These are phyloP conservation scores for Eupsilia transversa DNA, from an alignment of 2,888 invertebrate species.

Conservation along the genomic window DNA sequence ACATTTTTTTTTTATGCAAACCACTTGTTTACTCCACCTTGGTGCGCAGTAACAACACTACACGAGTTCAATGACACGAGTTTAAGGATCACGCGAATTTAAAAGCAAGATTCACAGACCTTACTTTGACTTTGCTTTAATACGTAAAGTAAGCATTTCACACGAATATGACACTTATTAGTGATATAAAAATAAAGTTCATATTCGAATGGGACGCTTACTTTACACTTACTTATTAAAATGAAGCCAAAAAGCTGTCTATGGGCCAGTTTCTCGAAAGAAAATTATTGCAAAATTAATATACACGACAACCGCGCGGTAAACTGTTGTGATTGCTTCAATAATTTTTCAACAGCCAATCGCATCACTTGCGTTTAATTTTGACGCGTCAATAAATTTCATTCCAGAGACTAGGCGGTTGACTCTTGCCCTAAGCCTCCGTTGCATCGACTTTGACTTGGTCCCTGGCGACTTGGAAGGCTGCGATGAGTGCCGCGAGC, in stretches of 20 bases:
- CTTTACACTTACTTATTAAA: too few species aligned
- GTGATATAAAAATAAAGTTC: neutral
- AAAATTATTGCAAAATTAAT: neutral
- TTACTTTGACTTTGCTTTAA: neutral
- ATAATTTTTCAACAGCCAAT: neutral
- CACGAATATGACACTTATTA: neutral
- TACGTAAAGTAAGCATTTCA: neutral
- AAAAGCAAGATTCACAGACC: neutral
- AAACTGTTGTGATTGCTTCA: neutral
- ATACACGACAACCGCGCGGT: too few species aligned
- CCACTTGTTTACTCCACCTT: too few species aligned
- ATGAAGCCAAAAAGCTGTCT: neutral
- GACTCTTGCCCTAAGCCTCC: slow-evolving; percentile 23
- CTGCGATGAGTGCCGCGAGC: slow-evolving; percentile 96
- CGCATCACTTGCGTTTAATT: neutral
- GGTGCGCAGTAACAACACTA: neutral
- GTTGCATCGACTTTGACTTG: slow-evolving; percentile 77
- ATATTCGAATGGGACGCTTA: neutral
- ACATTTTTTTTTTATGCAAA: too few species aligned
- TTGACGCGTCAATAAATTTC: neutral
- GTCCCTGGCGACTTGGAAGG: slow-evolving; percentile 95
- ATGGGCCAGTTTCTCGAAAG: neutral
- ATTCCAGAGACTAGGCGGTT: neutral
- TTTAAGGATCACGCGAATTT: neutral
- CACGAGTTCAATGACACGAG: neutral